Conservation (phyloP, 2,797 vertebrate species). For the Sebastes umbrosus region DNA sequence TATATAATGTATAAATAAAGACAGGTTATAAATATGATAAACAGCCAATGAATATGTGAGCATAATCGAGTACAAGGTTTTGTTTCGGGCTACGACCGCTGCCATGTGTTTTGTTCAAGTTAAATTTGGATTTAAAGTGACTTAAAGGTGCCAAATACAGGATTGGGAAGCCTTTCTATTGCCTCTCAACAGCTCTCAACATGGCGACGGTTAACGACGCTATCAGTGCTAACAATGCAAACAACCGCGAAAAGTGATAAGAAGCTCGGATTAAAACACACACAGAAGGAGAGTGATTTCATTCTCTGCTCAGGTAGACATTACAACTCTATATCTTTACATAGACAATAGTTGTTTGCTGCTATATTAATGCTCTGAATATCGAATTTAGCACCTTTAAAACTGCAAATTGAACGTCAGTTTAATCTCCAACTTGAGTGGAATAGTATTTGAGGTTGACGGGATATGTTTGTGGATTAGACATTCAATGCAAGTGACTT, state of each 20-base stretch:
- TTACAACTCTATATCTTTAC: no score
- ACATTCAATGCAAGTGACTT: background rate
- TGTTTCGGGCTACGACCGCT: background rate
- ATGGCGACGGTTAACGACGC: no score
- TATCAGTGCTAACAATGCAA: no score
- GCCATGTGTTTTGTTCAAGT: background rate
- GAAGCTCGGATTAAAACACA: no score
- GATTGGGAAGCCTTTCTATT: no score
- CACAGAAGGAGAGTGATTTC: no score
- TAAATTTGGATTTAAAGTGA: background rate
- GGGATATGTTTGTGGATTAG: background rate
- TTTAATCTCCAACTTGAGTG: background rate
- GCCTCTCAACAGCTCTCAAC: no score
- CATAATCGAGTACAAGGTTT: background rate
- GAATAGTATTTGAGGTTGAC: background rate
- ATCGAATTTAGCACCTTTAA: background rate
- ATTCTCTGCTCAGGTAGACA: no score
- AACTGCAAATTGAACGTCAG: background rate
- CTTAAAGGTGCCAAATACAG: no score
- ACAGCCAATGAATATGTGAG: background rate
- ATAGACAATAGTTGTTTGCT: no score
- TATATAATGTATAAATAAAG: background rate
- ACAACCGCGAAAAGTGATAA: no score
- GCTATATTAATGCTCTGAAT: no score
- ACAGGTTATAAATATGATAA: background rate